Evolutionary conservation across 1,140 invertebrate genomes (phyloP).

Genomic region (Bombus picipes): DNA sequence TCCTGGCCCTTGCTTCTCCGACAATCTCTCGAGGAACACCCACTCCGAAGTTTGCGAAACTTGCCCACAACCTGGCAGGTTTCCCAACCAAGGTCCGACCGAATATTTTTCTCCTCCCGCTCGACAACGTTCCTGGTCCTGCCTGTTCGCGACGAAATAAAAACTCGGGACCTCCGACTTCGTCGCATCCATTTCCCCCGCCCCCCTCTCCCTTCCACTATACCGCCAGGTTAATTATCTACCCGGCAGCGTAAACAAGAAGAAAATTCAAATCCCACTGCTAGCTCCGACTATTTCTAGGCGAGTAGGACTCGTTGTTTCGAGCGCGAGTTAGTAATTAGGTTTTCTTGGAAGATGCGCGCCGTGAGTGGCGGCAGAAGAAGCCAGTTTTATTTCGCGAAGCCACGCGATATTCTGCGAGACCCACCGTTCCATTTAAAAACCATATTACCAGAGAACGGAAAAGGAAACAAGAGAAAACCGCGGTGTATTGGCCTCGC

Average conservation of each 20-base stretch:
- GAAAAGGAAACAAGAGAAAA: too few relatives aligned
- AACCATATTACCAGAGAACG: background rate
- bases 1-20: conserved; percentile 7
- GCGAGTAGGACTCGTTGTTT: conserved; percentile 13
- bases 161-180: conserved; percentile 11
- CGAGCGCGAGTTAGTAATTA: conserved; percentile 40
- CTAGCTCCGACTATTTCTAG: background rate
- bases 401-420: background rate
- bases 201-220: background rate
- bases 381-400: background rate
- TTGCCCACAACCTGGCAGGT: conserved; percentile 62
- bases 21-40: conserved; percentile 9
- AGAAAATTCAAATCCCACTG: conserved; percentile 7
- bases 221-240: conserved; percentile 57
- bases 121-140: background rate
- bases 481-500: background rate
- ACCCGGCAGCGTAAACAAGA: conserved; percentile 43
- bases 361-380: background rate
- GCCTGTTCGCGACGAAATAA: conserved; percentile 18
- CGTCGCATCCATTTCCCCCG: background rate
- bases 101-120: conserved; percentile 49
- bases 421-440: background rate
- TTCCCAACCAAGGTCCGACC: conserved; percentile 47
- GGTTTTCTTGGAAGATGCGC: background rate
- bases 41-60: conserved; percentile 51